These are phyloP conservation scores for Sarcophaga rosellei DNA, from an alignment of 2,888 invertebrate genomes.

Conservation along the genomic window DNA sequence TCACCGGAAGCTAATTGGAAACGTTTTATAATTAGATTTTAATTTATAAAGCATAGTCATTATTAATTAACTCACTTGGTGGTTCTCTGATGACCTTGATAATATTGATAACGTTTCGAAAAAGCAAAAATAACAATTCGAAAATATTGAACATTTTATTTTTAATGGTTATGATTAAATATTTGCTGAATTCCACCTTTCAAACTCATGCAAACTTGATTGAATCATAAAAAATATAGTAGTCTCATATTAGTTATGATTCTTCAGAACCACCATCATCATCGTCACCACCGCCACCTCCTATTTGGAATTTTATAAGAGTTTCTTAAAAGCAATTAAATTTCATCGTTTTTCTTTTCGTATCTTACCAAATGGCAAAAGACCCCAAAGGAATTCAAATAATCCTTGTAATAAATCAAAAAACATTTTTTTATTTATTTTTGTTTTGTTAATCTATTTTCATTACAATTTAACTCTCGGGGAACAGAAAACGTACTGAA, in stretches of 20 bases:
- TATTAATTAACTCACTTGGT: constrained; percentile 44
- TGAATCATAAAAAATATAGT: no score
- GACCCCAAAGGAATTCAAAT: constrained; percentile 61
- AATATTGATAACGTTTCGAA: constrained; percentile 38
- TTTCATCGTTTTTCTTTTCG: neutral
- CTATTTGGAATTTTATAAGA: neutral
- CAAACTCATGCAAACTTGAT: no score
- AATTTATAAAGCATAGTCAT: neutral
- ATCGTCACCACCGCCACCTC: constrained; percentile 36
- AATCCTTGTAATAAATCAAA: constrained; percentile 62
- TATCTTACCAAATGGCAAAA: constrained; percentile 41
- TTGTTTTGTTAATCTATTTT: neutral
- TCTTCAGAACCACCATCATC: constrained; percentile 51
- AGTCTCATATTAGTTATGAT: constrained; percentile 15
- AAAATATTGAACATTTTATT: constrained; percentile 40
- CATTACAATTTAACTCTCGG: neutral
- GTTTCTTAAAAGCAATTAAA: neutral
- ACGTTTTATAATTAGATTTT: constrained; percentile 4
- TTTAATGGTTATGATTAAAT: no score
- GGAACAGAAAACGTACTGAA: constrained; percentile 26
- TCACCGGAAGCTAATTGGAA: constrained; percentile 71
- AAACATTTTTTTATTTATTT: constrained; percentile 49
- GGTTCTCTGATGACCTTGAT: constrained; percentile 8
- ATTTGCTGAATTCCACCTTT: no score
- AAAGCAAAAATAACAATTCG: constrained; percentile 45